Base-by-base conservation (phyloP, 2,797 vertebrate species). In the Poecile montanus region DNA sequence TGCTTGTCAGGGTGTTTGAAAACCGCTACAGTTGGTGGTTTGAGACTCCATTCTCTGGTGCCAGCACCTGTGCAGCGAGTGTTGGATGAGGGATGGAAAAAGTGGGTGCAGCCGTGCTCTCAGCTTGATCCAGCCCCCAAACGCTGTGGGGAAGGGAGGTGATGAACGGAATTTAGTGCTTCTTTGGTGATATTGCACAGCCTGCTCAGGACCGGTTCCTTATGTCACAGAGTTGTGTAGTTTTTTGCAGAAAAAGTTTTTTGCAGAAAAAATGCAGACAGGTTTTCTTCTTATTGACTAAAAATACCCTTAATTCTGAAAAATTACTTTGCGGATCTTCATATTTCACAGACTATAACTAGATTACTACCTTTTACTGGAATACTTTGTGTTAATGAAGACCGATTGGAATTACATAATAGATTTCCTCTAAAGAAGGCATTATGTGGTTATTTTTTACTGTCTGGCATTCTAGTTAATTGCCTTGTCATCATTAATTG, bases 401-500 rank as follows among this genome's bases (percentile, higher is more conserved):
- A 94, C 95, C 68, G 83, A 96, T 94, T 92, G 85, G 94, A 91
- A 94, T 96, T 92, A 81, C 90, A 85, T 76, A 94, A 96, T 93
- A 96, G 95, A 96, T 96, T 97, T 96, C 93, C 92, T 88, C 94
- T 94, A 29, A 90, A 93, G 92, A 91, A 92, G 90, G 93, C 91
- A 92, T 91, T 91, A 94, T 93, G 87, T 85, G 85, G 93, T 95
- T 95, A 89, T 92, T 93, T 95, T 95, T 94, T 91, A 94, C 90
- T 95, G 85, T 89, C 96, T 96, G 90, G 82, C 91, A 91, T 96
- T 94, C 91, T 91, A 92, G 93, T 96, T 97, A 96, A 97, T 97
- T 96, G 97, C 96, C 91, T 95, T 96, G 94, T 96, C 94, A 67
- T 96, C 96, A 90, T 95, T 97, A 96, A 96, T 96, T 95, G 97